Percentiles rank a stretch among this genome's conserved stretches.
Conservation (phyloP, 2,888 invertebrate species). For the Adela reaumurella region DNA sequence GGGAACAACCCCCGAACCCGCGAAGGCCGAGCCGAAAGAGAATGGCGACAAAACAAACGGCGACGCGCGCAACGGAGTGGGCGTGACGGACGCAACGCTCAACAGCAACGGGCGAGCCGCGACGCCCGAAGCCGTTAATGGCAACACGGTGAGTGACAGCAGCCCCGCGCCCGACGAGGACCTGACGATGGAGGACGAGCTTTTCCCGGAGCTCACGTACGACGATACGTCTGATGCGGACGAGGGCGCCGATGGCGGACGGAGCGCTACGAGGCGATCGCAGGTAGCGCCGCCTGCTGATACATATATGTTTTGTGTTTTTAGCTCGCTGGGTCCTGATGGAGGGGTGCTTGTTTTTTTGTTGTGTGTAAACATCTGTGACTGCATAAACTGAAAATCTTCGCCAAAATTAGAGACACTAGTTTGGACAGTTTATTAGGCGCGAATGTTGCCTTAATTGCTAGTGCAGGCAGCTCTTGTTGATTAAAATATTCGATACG, state of each 20-base stretch:
- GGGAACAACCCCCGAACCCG: slow-evolving; percentile 13
- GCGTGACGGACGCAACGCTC: slow-evolving; percentile 14
- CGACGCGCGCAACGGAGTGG: slow-evolving; percentile 15
- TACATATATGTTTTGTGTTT: not conserved
- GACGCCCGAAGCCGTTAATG: slow-evolving; percentile 14
- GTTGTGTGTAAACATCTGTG: not conserved
- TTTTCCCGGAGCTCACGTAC: slow-evolving; percentile 48
- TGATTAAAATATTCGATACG: too few relatives aligned
- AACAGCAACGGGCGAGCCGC: slow-evolving; percentile 18
- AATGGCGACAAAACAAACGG: slow-evolving; percentile 24
- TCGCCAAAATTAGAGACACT: too few relatives aligned
- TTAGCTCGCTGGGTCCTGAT: too few relatives aligned
- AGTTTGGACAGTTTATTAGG: too few relatives aligned
- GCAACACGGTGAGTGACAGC: slow-evolving; percentile 29
- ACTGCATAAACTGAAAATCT: too few relatives aligned
- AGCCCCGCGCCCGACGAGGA: slow-evolving; percentile 25
- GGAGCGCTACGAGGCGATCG: slow-evolving; percentile 40
- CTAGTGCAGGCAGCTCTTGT: too few relatives aligned
- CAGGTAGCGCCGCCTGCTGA: slow-evolving; percentile 25
- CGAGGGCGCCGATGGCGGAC: slow-evolving; percentile 24
- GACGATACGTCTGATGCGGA: slow-evolving; percentile 39
- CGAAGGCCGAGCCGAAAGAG: slow-evolving; percentile 18
- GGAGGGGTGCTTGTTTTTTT: not conserved
- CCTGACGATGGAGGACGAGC: slow-evolving; percentile 25
- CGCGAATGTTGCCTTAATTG: too few relatives aligned